These are phyloP conservation scores for Ammodytes dubius DNA, from an alignment of 2,113 vertebrate genomes.

Conservation along the genomic window DNA sequence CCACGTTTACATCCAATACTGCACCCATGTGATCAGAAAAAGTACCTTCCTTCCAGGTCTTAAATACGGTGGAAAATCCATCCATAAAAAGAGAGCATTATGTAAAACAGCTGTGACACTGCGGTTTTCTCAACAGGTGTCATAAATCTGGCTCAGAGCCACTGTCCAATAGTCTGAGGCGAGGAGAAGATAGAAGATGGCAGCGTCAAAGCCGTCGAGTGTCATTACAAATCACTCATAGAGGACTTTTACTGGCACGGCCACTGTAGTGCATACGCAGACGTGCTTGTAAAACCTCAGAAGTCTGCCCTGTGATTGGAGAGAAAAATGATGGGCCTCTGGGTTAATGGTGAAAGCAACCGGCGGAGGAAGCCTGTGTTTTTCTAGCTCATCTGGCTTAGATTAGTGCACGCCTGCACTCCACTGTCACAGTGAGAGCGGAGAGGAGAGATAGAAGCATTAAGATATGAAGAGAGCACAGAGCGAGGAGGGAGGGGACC, in stretches of 20 bases:
- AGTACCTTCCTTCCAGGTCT: conserved; percentile 12
- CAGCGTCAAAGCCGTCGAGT: conserved; percentile 44
- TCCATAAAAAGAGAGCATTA: conserved; percentile 33
- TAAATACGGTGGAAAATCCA: conserved; percentile 19
- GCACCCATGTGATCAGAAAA: conserved; percentile 21
- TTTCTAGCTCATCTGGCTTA: conserved; percentile 83
- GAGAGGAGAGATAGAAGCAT: conserved; percentile 70
- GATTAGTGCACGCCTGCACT: conserved; percentile 74
- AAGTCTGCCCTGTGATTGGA: conserved; percentile 68
- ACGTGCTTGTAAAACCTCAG: conserved; percentile 74
- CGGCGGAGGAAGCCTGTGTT: conserved; percentile 68
- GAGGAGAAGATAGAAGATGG: conserved; percentile 57
- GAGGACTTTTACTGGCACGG: conserved; percentile 62
- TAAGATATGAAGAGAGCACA: conserved; percentile 52
- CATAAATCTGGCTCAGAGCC: conserved; percentile 39
- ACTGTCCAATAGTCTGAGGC: conserved; percentile 33
- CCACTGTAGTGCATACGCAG: conserved; percentile 71
- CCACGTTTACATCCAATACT: conserved; percentile 32
- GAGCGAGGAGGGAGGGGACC: not conserved
- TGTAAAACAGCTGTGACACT: conserved; percentile 32
- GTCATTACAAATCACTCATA: conserved; percentile 72
- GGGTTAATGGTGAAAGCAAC: conserved; percentile 73
- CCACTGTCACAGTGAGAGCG: conserved; percentile 71
- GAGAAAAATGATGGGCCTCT: conserved; percentile 69
- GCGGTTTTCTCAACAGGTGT: conserved; percentile 70